These are phyloP conservation scores for Epinotia nisella DNA, from an alignment of 2,888 invertebrate genomes.

Conservation along the genomic window DNA sequence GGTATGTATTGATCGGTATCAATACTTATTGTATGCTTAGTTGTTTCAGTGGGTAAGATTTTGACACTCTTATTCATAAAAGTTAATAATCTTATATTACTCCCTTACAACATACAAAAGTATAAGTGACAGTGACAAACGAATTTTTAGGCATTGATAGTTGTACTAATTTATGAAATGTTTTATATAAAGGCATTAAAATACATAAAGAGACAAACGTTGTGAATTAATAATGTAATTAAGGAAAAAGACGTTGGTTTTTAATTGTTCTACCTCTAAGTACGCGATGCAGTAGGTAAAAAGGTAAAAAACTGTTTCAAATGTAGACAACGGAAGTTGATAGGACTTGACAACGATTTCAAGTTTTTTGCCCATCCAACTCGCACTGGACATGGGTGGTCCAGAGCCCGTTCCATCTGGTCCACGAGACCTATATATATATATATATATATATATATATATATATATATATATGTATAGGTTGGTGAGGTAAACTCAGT, in stretches of 20 bases:
- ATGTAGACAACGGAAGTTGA: neutral
- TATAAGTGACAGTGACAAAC: neutral
- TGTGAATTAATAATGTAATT: too few relatives aligned
- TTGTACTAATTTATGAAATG: too few relatives aligned
- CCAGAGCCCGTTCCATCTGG: neutral
- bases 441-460: neutral
- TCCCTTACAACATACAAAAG: neutral
- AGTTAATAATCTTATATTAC: neutral
- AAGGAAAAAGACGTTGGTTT: too few relatives aligned
- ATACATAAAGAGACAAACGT: neutral
- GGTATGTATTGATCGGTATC: constrained; percentile 11
- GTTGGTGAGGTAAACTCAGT: too few relatives aligned
- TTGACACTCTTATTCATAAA: neutral
- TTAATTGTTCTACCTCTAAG: too few relatives aligned
- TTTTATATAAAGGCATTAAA: neutral
- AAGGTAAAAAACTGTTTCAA: neutral
- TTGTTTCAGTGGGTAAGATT: neutral
- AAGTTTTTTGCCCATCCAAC: neutral
- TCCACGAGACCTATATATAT: neutral
- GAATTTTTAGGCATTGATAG: neutral
- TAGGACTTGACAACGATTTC: neutral
- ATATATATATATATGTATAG: too few relatives aligned
- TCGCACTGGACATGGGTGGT: neutral
- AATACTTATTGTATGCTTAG: neutral
- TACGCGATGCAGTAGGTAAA: neutral